These are phyloP conservation scores for Sebastes minor DNA, from an alignment of 2,797 vertebrate species.

Conservation along the genomic window DNA sequence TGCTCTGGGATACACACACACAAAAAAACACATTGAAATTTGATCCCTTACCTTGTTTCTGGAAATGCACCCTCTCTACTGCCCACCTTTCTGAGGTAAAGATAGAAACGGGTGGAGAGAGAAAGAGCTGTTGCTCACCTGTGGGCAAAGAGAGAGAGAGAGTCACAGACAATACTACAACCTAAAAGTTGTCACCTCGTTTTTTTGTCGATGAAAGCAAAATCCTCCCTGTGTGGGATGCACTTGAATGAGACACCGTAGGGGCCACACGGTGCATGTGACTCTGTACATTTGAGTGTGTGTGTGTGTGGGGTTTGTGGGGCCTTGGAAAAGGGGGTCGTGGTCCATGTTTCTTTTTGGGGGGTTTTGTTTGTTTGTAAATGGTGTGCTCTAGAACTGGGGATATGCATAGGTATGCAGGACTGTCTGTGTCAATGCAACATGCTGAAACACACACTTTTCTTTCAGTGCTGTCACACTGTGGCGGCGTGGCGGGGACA, in stretches of 20 bases:
- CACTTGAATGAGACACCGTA: conserved; percentile 64
- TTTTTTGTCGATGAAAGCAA: conserved; percentile 83
- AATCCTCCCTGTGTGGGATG: conserved; percentile 71
- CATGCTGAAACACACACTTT: conserved; percentile 82
- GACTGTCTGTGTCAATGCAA: conserved; percentile 77
- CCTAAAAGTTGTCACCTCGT: conserved; percentile 73
- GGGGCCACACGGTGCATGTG: conserved; percentile 61
- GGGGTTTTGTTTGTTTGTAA: conserved; percentile 74
- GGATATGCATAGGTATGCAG: conserved; percentile 82
- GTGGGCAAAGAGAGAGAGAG: conserved; percentile 58
- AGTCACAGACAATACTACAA: conserved; percentile 68
- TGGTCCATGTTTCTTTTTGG: conserved; percentile 36
- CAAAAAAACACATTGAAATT: conserved; percentile 17
- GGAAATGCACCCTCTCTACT: conserved; percentile 64
- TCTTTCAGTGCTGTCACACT: conserved; percentile 68
- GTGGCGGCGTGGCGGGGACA: conserved; percentile 31
- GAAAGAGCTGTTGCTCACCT: conserved; percentile 58
- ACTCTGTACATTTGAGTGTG: conserved; percentile 32
- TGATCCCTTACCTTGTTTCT: conserved; percentile 78
- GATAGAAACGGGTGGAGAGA: conserved; percentile 55
- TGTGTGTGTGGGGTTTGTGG: conserved; percentile 11
- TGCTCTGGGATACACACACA: background rate
- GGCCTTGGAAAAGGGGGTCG: conserved; percentile 40
- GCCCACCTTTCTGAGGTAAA: conserved; percentile 67
- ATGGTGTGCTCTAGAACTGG: conserved; percentile 77